These are phyloP conservation scores for Neocloeon triangulifer DNA, from an alignment of 1,140 invertebrate genomes.

Conservation along the genomic window DNA sequence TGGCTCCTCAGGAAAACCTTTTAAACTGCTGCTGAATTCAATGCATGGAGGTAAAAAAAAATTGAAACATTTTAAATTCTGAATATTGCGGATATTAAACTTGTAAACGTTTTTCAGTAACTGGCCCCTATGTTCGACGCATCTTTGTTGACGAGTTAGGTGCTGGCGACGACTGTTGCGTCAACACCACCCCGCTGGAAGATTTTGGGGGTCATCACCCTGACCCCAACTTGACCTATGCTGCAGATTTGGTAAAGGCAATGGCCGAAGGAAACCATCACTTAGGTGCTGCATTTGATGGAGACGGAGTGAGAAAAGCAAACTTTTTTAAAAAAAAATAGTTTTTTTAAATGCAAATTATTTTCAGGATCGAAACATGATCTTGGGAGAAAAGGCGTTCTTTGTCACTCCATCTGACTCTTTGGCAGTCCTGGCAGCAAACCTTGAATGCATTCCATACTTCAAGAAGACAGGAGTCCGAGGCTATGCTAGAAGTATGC, in stretches of 20 bases:
- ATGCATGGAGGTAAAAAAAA: conserved; percentile 73
- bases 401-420: conserved; percentile 97
- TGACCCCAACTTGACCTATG: conserved; percentile 96
- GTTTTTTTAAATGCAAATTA: neutral
- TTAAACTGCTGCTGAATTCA: conserved; percentile 76
- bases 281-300: conserved; percentile 97
- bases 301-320: conserved; percentile 54
- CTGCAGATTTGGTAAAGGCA: conserved; percentile 58
- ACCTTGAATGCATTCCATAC: conserved; percentile 84
- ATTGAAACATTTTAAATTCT: conserved; percentile 9
- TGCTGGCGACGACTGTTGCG: conserved; percentile 27
- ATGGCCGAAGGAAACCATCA: conserved; percentile 63
- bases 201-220: conserved; percentile 96
- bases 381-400: conserved; percentile 87
- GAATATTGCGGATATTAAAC: neutral
- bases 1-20: conserved; percentile 34
- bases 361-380: conserved; percentile 75
- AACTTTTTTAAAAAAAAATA: neutral
- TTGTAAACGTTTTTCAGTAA: conserved; percentile 37
- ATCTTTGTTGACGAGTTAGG: conserved; percentile 80
- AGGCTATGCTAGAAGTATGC: conserved; percentile 95
- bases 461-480: conserved; percentile 67
- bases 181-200: conserved; percentile 55
- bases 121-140: conserved; percentile 79
- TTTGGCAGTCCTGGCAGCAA: conserved; percentile 81